Conservation (phyloP, 2,888 invertebrate genomes). For the Leptopilina syphax region DNA sequence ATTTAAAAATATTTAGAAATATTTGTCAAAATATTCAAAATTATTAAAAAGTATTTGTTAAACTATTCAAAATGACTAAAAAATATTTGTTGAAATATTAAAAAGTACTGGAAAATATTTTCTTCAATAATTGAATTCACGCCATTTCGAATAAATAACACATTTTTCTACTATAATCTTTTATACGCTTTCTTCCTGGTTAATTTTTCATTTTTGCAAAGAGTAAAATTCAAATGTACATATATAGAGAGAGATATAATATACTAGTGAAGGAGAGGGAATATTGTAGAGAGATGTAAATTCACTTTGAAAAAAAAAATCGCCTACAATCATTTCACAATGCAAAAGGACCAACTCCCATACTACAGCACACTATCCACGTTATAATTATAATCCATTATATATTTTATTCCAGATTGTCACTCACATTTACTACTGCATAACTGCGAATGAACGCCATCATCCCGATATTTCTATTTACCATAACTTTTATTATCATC, state of each 20-base stretch:
- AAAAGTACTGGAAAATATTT: neutral
- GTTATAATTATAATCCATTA: constrained; percentile 73
- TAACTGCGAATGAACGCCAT: constrained; percentile 64
- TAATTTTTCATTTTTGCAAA: neutral
- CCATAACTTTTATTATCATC: constrained; percentile 63
- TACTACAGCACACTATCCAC: constrained; percentile 54
- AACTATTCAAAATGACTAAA: too few species aligned
- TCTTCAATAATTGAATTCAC: neutral
- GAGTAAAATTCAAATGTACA: neutral
- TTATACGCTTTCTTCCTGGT: neutral
- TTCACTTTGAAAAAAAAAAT: constrained; percentile 44
- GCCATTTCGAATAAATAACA: neutral
- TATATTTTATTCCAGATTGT: constrained; percentile 76
- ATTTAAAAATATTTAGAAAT: too few species aligned
- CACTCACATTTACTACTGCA: constrained; percentile 69
- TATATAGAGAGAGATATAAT: constrained; percentile 27
- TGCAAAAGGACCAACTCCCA: constrained; percentile 41
- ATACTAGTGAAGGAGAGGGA: constrained; percentile 28
- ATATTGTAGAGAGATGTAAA: constrained; percentile 29
- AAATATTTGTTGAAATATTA: neutral
- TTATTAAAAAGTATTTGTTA: neutral
- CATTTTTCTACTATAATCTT: neutral
- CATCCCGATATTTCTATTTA: constrained; percentile 64
- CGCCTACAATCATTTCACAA: constrained; percentile 42
- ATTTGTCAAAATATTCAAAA: neutral